Conservation (phyloP, 2,113 vertebrate species). For the Scophthalmus maximus region DNA sequence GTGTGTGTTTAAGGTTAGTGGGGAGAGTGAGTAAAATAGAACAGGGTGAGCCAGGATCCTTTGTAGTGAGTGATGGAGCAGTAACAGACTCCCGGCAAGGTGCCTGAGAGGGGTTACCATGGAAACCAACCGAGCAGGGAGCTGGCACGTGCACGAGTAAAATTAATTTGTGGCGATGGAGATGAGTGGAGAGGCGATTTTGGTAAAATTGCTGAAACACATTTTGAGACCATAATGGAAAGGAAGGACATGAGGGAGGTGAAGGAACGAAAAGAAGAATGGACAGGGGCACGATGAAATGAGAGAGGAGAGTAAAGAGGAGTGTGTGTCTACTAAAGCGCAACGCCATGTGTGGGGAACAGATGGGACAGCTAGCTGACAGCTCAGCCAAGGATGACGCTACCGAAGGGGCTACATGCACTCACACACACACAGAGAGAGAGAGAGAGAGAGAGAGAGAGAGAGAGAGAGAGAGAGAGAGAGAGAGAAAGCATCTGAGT, state of each 20-base stretch:
- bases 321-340: conserved; percentile 53
- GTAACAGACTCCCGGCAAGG: conserved; percentile 69
- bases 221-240: conserved; percentile 44
- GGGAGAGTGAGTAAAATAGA: conserved; percentile 60
- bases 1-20: conserved; percentile 39
- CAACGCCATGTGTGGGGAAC: conserved; percentile 74
- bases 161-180: conserved; percentile 55
- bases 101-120: conserved; percentile 67
- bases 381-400: conserved; percentile 78
- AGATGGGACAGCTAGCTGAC: conserved; percentile 82
- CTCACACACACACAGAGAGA: conserved; percentile 14
- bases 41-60: conserved; percentile 60
- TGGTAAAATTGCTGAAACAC: neutral
- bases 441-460: neutral
- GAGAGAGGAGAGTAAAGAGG: conserved; percentile 31
- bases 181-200: conserved; percentile 36
- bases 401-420: conserved; percentile 60
- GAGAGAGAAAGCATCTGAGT: conserved; percentile 39
- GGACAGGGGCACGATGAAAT: conserved; percentile 17
- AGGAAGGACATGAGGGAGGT: conserved; percentile 30
- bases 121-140: conserved; percentile 59
- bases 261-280: conserved; percentile 30
- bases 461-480: too few species aligned
- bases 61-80: conserved; percentile 71
- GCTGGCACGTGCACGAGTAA: conserved; percentile 66